Percentiles rank a stretch among this genome's conserved stretches.
phyloP scores from a whole-genome alignment of 2,888 invertebrate species.

The Bhutanitis thaidina region DNA sequence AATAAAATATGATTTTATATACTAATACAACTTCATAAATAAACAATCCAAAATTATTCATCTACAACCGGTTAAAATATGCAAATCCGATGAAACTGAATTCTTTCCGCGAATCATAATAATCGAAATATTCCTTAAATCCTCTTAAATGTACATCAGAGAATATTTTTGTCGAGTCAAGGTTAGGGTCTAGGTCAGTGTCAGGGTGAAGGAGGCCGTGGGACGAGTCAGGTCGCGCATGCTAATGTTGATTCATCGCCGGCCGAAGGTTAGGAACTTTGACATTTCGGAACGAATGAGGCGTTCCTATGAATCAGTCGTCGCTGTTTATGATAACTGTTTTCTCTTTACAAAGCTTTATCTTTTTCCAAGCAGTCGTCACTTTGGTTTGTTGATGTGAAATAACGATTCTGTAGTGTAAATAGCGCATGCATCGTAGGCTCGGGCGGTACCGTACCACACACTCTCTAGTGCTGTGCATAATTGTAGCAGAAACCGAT shows the following conservation, averaged over 20 bases:
- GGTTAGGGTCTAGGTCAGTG: conserved; percentile 42
- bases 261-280: conserved; percentile 61
- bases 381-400: no score
- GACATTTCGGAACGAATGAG: conserved; percentile 43
- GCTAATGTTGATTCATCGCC: conserved; percentile 52
- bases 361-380: no score
- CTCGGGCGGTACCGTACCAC: no score
- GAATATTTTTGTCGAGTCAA: conserved; percentile 41
- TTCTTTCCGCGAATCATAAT: conserved; percentile 23
- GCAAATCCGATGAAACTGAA: conserved; percentile 22
- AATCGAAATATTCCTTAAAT: conserved; percentile 21
- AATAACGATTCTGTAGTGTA: no score
- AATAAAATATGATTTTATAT: no score
- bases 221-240: conserved; percentile 42
- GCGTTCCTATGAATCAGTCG: conserved; percentile 24
- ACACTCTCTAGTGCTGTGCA: no score
- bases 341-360: conserved; percentile 13
- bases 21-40: no score
- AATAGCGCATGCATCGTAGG: no score
- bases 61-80: conserved; percentile 24
- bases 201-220: conserved; percentile 53
- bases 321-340: conserved; percentile 21
- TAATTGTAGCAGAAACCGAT: no score
- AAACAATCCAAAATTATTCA: conserved; percentile 7
- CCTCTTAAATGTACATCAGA: conserved; percentile 28